Evolutionary conservation across 2,113 vertebrate species (phyloP), one percentile per base, ranked within the genome.

Genomic region (Callopanchax toddi): DNA sequence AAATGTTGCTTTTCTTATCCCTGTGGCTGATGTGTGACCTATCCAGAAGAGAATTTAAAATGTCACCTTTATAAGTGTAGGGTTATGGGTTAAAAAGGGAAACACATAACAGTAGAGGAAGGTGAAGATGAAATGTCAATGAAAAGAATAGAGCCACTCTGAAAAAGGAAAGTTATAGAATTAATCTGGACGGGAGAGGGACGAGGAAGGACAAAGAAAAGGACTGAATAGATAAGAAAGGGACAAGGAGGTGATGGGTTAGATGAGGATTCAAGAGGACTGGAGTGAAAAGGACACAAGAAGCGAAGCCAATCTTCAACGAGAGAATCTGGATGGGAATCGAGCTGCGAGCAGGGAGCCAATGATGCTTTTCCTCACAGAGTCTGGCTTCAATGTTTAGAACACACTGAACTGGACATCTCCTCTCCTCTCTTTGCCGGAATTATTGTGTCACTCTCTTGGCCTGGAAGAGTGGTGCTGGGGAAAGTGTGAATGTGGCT

Each of bases 381-480:
- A 62, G 59, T 67, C 70, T 74, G 70, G 76, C 69, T 23, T 53
- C 44, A 43, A 42, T 1, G 44, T 54, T 68, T 23, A 58, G 61
- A 61, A 77, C 65, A 78, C 59, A 11, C 55, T 3, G 78, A 81
- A 67, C 82, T 70, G 71, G 71, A 76, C 71, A 6, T 55, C 59
- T 29, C 71, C 64, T 50, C 61, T 53, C 45, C 44, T 44, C 60
- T 50, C 57, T 44, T 42, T 67, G 57, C 75, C 0, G 60, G 76
- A 82, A 77, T 60, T 51, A 69, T 61, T 69, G 49, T 60, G 74
- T 78, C 76, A 78, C 74, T 60, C 43, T 64, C 60, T 58, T 69
- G 73, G 83, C 83, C 63, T n/a, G 49, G 46, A 74, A 62, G 36
- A 74, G 62, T n/a, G 29, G 57, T 64, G 68, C 68, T 64, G 46